These are phyloP conservation scores for Nebria ingens DNA, from an alignment of 1,140 invertebrate genomes.

Conservation along the genomic window DNA sequence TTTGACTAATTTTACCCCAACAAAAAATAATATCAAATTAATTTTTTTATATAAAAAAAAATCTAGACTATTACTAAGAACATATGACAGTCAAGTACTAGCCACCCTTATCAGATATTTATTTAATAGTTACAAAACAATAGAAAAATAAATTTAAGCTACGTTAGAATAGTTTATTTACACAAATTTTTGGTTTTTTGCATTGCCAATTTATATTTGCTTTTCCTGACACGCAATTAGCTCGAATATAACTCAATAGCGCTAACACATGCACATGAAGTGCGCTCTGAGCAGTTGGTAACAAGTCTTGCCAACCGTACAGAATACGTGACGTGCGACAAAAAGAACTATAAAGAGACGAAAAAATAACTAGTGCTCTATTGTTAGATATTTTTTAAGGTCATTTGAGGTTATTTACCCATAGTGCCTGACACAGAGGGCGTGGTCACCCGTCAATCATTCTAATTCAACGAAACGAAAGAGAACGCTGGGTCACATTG, in stretches of 20 bases:
- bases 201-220: not conserved
- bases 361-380: constrained; percentile 5
- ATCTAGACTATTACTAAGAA: too few species aligned
- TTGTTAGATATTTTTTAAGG: not conserved
- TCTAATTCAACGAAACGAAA: too few species aligned
- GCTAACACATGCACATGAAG: not conserved
- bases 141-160: too few species aligned
- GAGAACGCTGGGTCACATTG: not conserved
- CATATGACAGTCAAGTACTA: too few species aligned
- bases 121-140: too few species aligned
- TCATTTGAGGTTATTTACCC: constrained; percentile 1
- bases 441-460: constrained; percentile 2
- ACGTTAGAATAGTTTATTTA: too few species aligned
- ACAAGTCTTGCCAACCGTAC: not conserved
- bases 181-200: too few species aligned
- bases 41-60: too few species aligned
- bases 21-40: too few species aligned
- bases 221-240: constrained; percentile 1
- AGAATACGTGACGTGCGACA: constrained; percentile 4
- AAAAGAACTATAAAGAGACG: too few species aligned
- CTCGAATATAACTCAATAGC: constrained; percentile 2
- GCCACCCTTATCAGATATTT: too few species aligned
- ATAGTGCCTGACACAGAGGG: not conserved
- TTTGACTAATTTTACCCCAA: too few species aligned
- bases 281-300: not conserved